Evolutionary conservation across 2,113 vertebrate genomes (phyloP), one percentile per base, ranked within the genome.

Genomic region (Apaloderma vittatum): DNA sequence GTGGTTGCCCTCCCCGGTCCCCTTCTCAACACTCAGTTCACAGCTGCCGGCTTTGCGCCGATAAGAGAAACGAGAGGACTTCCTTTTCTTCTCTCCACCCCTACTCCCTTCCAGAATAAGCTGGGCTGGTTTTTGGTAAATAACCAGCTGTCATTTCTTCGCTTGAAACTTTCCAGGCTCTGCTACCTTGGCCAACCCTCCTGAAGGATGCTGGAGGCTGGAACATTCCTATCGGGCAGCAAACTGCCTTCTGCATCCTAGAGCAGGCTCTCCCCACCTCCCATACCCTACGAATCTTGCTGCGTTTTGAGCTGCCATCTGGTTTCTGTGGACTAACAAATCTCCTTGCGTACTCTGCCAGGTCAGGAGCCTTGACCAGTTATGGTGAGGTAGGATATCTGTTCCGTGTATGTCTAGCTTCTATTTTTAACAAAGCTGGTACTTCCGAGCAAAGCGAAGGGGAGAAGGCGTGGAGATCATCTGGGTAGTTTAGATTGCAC

Each of bases 351-450:
- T 88, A 72, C 90, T 89, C 88, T 85, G 86, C 95, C 49, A 82
- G 90, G 88, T 93, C 97, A 82, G 96, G 96, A 97, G 95, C 97
- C 98, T 96, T 79, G 79, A 93, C 95, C 97, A 57, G 98, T 94
- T 97, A 98, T 98, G 98, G 98, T 99, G 98, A 98, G 98, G 98
- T 99, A 98, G 98, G 98, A 84, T 72, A 87, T 82, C 90, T 86
- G 67, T 68, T 72, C 37, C 36, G 27, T 32, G 52, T 16, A 2
- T 8, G 55, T 68, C 55, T 54, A 27, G 49, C 65, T 77, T 63
- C 95, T 93, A 13, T 71, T 78, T 83, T 86, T 75, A 43, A 54
- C 57, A 22, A 48, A 80, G 78, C 59, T 32, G 62, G 3, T 75
- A 11, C 45, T 75, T 51, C 54, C 15, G 72, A 87, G 81, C 15